Conservation (phyloP, 2,888 invertebrate genomes). For the Bellardia bayeri region DNA sequence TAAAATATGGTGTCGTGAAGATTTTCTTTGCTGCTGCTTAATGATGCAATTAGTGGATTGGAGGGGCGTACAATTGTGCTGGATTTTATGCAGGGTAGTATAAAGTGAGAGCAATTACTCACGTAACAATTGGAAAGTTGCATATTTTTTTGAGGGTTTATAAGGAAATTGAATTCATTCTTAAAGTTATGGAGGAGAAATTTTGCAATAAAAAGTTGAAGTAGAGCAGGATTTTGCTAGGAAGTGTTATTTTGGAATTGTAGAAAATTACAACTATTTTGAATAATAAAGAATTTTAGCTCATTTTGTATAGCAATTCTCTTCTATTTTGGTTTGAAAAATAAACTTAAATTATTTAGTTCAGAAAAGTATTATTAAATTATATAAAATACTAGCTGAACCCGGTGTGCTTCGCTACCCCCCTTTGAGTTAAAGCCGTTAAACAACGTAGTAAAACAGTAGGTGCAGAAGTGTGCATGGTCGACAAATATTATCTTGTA, state of each 20-base stretch:
- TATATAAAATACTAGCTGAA: too few species aligned
- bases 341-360: too few species aligned
- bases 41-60: conserved; percentile 16
- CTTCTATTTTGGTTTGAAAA: too few species aligned
- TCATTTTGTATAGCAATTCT: too few species aligned
- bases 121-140: conserved; percentile 31
- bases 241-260: background rate
- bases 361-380: too few species aligned
- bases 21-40: conserved; percentile 7
- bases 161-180: conserved; percentile 25
- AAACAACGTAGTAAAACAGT: too few species aligned
- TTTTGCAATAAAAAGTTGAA: background rate
- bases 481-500: too few species aligned
- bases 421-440: too few species aligned
- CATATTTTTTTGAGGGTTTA: background rate
- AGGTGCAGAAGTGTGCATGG: too few species aligned
- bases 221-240: background rate
- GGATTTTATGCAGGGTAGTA: background rate
- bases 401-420: too few species aligned
- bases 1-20: conserved; percentile 23
- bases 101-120: conserved; percentile 28
- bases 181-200: background rate
- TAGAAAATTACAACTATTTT: too few species aligned
- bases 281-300: too few species aligned
- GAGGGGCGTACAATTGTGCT: background rate